Evolutionary conservation across 2,888 invertebrate genomes (phyloP).

Genomic region (Apantesis nais): DNA sequence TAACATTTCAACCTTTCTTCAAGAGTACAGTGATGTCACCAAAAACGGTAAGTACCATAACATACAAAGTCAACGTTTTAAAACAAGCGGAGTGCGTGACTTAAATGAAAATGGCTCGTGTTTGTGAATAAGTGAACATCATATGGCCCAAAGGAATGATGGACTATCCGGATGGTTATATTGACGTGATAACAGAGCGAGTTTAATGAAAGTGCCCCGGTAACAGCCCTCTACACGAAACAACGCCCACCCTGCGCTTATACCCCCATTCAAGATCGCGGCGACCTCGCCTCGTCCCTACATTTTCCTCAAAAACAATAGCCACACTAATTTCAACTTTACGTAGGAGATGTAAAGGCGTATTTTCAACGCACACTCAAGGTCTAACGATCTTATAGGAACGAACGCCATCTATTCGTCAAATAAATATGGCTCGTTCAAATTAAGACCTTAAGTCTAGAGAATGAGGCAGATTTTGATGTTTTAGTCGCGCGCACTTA

Average conservation of each 20-base stretch:
- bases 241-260: slow-evolving; percentile 72
- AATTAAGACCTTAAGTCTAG: slow-evolving; percentile 58
- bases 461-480: slow-evolving; percentile 50
- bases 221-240: slow-evolving; percentile 66
- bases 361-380: slow-evolving; percentile 40
- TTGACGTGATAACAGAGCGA: slow-evolving; percentile 59
- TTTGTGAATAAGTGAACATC: slow-evolving; percentile 25
- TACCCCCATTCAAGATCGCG: slow-evolving; percentile 67
- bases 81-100: slow-evolving; percentile 10
- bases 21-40: background rate
- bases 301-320: slow-evolving; percentile 50
- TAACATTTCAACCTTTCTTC: background rate
- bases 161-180: slow-evolving; percentile 34
- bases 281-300: slow-evolving; percentile 74
- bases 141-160: slow-evolving; percentile 39
- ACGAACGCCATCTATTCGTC: slow-evolving; percentile 57
- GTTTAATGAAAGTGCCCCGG: slow-evolving; percentile 70
- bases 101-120: slow-evolving; percentile 30
- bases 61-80: background rate
- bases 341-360: slow-evolving; percentile 43
- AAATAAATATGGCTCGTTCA: slow-evolving; percentile 38
- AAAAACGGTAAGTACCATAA: slow-evolving; percentile 5
- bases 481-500: slow-evolving; percentile 63
- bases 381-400: slow-evolving; percentile 57
- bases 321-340: slow-evolving; percentile 52